Evolutionary conservation across 1,140 invertebrate species (phyloP).

Genomic region (Rhagoletis zephyria): DNA sequence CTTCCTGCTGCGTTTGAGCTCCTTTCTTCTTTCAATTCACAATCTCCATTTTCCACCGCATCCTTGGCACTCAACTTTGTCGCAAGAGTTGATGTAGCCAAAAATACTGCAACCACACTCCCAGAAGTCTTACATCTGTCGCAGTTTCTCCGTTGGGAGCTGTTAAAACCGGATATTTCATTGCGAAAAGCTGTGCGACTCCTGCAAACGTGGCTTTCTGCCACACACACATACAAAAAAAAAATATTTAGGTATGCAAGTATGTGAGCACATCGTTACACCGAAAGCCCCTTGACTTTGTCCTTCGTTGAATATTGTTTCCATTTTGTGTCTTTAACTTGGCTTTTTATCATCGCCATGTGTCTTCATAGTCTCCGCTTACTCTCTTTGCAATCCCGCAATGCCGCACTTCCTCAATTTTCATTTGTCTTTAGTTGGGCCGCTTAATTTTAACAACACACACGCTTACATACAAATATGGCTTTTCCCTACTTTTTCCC

Average conservation of each 20-base stretch:
- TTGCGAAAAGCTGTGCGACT: slow-evolving; percentile 14
- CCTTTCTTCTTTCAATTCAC: background rate
- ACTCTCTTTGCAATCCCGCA: too few relatives aligned
- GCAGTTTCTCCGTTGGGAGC: slow-evolving; percentile 41
- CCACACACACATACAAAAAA: background rate
- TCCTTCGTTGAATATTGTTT: background rate
- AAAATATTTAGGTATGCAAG: background rate
- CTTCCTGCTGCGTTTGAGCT: background rate
- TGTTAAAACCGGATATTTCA: slow-evolving; percentile 53
- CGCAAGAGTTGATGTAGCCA: too few relatives aligned
- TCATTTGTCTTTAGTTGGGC: background rate
- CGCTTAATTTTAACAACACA: too few relatives aligned
- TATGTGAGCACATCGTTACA: background rate
- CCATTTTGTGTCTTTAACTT: background rate
- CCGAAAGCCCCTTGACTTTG: background rate
- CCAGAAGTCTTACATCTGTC: slow-evolving; percentile 1
- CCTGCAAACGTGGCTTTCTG: background rate
- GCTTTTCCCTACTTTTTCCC: background rate
- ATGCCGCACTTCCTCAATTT: background rate
- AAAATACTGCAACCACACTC: background rate
- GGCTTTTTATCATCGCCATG: background rate
- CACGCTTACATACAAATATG: background rate
- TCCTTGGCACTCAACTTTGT: background rate
- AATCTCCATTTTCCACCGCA: background rate
- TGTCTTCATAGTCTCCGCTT: background rate